These are phyloP conservation scores for Cassiopea xamachana DNA, from an alignment of 30 jellyfish, hydroid and myxozoan species.

Conservation along the genomic window DNA sequence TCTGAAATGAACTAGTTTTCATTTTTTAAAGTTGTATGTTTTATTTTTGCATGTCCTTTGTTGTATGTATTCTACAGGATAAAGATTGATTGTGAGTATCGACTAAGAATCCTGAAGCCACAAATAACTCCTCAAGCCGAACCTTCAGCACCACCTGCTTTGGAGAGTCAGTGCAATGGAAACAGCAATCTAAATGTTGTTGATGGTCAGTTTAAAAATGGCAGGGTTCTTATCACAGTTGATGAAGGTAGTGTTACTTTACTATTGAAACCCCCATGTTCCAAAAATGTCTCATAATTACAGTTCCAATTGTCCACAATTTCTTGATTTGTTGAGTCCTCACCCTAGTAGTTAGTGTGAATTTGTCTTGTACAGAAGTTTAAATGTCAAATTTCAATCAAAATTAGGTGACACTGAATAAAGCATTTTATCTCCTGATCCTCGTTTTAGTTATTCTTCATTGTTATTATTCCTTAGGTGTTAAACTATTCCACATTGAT, in stretches of 20 bases:
- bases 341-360: no score
- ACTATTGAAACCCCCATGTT: neutral
- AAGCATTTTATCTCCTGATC: no score
- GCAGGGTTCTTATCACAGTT: constrained; percentile 53
- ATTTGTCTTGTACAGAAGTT: no score
- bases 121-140: neutral
- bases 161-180: neutral
- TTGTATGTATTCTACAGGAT: constrained; percentile 27
- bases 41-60: neutral
- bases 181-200: neutral
- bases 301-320: no score
- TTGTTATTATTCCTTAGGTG: constrained; percentile 54
- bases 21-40: neutral
- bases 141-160: constrained; percentile 78
- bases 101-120: constrained; percentile 43
- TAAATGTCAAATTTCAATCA: no score
- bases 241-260: constrained; percentile 70
- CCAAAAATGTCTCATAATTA: neutral
- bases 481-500: constrained; percentile 85
- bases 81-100: constrained; percentile 49
- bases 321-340: no score
- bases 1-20: no score
- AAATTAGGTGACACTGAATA: no score
- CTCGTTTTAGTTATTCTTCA: neutral
- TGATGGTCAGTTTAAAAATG: constrained; percentile 74